Conservation (phyloP, 1,140 invertebrate genomes). For the Lutraria rhynchaena region DNA sequence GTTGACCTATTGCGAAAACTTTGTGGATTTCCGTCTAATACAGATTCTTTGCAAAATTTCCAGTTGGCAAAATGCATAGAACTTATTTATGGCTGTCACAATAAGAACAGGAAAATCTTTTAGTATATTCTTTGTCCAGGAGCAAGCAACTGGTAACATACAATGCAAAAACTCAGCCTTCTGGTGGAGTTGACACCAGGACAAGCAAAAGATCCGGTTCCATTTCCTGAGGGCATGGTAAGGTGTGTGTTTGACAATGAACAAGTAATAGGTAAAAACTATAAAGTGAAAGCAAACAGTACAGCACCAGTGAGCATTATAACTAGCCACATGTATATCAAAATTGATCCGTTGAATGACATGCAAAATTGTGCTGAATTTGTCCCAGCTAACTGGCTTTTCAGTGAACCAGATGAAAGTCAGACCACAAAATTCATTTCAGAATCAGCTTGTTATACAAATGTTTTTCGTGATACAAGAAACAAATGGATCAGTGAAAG, state of each 20-base stretch:
- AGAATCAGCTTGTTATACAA: not conserved
- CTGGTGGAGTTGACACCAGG: slow-evolving; percentile 4
- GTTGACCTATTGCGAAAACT: slow-evolving; percentile 44
- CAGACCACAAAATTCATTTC: not conserved
- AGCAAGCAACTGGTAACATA: slow-evolving; percentile 49
- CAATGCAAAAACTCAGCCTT: slow-evolving; percentile 27
- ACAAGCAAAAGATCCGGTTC: not conserved
- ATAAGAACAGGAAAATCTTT: slow-evolving; percentile 52
- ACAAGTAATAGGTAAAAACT: slow-evolving; percentile 48
- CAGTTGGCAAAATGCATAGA: slow-evolving; percentile 37
- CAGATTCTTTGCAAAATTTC: not conserved
- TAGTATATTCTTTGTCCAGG: slow-evolving; percentile 52
- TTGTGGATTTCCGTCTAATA: slow-evolving; percentile 25
- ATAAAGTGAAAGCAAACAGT: slow-evolving; percentile 49
- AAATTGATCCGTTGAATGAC: slow-evolving; percentile 33
- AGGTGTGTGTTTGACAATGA: slow-evolving; percentile 41
- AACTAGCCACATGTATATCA: slow-evolving; percentile 45
- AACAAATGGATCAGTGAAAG: slow-evolving; percentile 20
- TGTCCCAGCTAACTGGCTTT: slow-evolving; percentile 33
- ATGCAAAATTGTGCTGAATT: slow-evolving; percentile 15
- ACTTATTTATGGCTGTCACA: slow-evolving; percentile 45
- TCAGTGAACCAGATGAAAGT: slow-evolving; percentile 6
- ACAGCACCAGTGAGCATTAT: slow-evolving; percentile 23
- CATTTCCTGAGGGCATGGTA: slow-evolving; percentile 44
- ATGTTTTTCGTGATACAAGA: slow-evolving; percentile 34